Evolutionary conservation across 2,113 vertebrate genomes (phyloP).

Genomic region (Psittacara wagleri): DNA sequence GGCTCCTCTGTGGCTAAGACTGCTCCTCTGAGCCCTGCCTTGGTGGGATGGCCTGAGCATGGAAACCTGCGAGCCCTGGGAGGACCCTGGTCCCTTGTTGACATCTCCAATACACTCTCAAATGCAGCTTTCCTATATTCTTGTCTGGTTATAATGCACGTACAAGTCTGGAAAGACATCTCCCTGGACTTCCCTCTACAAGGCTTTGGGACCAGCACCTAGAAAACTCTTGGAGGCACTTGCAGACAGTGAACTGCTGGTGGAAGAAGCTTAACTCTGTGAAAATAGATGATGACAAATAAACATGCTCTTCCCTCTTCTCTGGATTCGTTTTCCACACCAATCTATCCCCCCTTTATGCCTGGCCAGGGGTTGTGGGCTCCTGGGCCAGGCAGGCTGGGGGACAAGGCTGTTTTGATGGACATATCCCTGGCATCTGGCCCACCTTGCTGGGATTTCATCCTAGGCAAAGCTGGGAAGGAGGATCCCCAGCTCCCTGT

Average conservation of each 20-base stretch:
- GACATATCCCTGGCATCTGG: rapidly evolving
- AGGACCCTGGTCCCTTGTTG: neutral
- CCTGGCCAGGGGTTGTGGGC: neutral
- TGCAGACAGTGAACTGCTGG: neutral
- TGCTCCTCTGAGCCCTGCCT: neutral
- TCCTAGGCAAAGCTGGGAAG: neutral
- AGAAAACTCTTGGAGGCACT: neutral
- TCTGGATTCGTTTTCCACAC: neutral
- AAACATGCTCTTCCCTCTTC: neutral
- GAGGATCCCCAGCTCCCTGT: neutral
- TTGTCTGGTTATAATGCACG: neutral
- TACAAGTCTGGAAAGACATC: neutral
- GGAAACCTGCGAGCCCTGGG: rapidly evolving
- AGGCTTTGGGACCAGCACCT: neutral
- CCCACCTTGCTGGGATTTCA: neutral
- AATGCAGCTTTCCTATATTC: neutral
- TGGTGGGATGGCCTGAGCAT: neutral
- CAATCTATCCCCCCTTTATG: rapidly evolving
- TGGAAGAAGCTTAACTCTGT: neutral
- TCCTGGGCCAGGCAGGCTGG: neutral
- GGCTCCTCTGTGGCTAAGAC: neutral
- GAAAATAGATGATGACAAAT: neutral
- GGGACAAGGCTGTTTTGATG: neutral
- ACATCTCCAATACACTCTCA: neutral
- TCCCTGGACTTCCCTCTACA: neutral